Conservation (phyloP, 1,140 invertebrate species). For the Parapsyche elsis region DNA sequence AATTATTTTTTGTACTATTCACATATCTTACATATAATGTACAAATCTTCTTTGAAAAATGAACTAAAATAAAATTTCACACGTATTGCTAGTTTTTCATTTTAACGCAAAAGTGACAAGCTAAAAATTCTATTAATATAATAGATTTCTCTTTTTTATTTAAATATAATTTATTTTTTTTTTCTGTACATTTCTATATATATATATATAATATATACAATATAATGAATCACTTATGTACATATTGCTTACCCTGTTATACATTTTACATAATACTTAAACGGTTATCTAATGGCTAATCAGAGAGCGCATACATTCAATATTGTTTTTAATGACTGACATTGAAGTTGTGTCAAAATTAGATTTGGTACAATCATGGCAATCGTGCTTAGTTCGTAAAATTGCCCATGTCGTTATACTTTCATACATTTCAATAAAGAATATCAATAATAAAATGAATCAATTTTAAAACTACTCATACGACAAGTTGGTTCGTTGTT, state of each 20-base stretch:
- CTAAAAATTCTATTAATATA: slow-evolving; percentile 28
- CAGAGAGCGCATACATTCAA: too few species aligned
- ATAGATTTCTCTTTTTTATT: slow-evolving; percentile 16
- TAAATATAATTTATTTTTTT: slow-evolving; percentile 9
- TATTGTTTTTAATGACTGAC: too few species aligned
- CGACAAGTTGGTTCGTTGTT: too few species aligned
- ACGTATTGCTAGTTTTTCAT: background rate
- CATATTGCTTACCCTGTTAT: slow-evolving; percentile 42
- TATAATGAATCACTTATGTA: slow-evolving; percentile 21
- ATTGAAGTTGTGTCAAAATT: too few species aligned
- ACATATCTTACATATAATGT: slow-evolving; percentile 43
- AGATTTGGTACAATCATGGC: too few species aligned
- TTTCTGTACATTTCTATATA: slow-evolving; percentile 6
- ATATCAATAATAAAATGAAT: too few species aligned
- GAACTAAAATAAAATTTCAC: slow-evolving; percentile 2
- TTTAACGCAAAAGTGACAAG: background rate
- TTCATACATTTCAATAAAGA: too few species aligned
- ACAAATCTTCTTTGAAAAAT: background rate
- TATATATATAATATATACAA: background rate
- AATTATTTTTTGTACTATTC: slow-evolving; percentile 45
- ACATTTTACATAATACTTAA: background rate
- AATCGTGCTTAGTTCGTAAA: too few species aligned
- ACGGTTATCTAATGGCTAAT: too few species aligned
- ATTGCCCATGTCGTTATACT: too few species aligned
- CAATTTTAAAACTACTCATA: too few species aligned